Conservation (phyloP, 2,888 invertebrate genomes). For the Andrena bucephala region DNA sequence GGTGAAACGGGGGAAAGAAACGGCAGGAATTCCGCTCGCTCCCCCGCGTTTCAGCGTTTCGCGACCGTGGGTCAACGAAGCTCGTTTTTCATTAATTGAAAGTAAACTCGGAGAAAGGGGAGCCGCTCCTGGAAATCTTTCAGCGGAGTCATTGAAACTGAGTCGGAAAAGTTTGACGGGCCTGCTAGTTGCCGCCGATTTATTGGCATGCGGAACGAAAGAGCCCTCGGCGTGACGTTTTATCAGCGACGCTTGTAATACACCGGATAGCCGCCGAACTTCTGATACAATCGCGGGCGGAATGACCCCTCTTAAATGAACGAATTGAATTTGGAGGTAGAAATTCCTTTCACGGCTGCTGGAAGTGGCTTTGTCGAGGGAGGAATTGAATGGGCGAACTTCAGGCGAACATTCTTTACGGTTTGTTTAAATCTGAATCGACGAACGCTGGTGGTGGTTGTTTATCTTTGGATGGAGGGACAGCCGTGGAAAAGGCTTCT, state of each 20-base stretch:
- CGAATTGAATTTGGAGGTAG: background rate
- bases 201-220: conserved; percentile 54
- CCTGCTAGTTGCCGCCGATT: conserved; percentile 53
- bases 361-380: no score
- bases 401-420: background rate
- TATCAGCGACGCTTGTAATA: conserved; percentile 11
- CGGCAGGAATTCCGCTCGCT: conserved; percentile 57
- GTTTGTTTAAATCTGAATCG: no score
- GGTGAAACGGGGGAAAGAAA: conserved; percentile 42
- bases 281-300: conserved; percentile 1
- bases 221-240: conserved; percentile 43
- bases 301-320: background rate
- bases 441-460: no score
- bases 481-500: no score
- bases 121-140: conserved; percentile 64
- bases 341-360: background rate
- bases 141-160: conserved; percentile 59
- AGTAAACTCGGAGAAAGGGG: conserved; percentile 72
- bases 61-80: conserved; percentile 63
- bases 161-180: conserved; percentile 58
- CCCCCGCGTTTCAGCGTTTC: conserved; percentile 43
- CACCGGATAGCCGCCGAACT: conserved; percentile 1
- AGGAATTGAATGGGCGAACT: background rate
- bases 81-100: conserved; percentile 79
- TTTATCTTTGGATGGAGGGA: no score